Conservation (phyloP, 2,888 invertebrate genomes). For the Allolobophora icterica region DNA sequence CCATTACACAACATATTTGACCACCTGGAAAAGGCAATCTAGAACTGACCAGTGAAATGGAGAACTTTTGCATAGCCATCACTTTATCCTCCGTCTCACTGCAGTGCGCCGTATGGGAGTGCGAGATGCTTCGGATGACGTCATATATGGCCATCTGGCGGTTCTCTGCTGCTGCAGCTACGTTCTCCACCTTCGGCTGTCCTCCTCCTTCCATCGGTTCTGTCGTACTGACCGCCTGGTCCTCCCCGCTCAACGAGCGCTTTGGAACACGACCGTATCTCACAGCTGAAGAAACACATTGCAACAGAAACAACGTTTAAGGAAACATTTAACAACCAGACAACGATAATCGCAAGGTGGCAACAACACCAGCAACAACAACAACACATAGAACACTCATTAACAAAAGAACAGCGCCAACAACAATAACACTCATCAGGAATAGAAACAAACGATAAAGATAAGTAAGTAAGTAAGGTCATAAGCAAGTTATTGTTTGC, state of each 20-base stretch:
- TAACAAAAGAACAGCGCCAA: neutral
- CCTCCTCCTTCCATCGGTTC: conserved; percentile 71
- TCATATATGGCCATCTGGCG: conserved; percentile 77
- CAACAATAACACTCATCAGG: too few relatives aligned
- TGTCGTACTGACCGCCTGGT: conserved; percentile 76
- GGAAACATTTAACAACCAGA: neutral
- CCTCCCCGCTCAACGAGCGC: conserved; percentile 81
- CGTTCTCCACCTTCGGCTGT: neutral
- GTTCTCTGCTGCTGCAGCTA: conserved; percentile 37
- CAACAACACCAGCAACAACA: neutral
- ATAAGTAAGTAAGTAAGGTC: too few relatives aligned
- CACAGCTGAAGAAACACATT: conserved; percentile 43
- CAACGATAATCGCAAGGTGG: neutral
- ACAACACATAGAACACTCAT: neutral
- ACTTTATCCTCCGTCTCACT: conserved; percentile 81
- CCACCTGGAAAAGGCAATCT: too few relatives aligned
- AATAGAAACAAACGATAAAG: too few relatives aligned
- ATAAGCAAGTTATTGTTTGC: too few relatives aligned
- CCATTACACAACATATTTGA: too few relatives aligned
- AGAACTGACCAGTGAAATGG: conserved; percentile 72
- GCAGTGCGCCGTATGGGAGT: conserved; percentile 85
- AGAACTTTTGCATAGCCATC: conserved; percentile 74
- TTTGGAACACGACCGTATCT: conserved; percentile 95
- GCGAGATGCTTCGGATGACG: conserved; percentile 78
- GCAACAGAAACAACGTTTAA: neutral